phyloP scores from a whole-genome alignment of 2,113 vertebrate species.

The Symphodus melops region DNA sequence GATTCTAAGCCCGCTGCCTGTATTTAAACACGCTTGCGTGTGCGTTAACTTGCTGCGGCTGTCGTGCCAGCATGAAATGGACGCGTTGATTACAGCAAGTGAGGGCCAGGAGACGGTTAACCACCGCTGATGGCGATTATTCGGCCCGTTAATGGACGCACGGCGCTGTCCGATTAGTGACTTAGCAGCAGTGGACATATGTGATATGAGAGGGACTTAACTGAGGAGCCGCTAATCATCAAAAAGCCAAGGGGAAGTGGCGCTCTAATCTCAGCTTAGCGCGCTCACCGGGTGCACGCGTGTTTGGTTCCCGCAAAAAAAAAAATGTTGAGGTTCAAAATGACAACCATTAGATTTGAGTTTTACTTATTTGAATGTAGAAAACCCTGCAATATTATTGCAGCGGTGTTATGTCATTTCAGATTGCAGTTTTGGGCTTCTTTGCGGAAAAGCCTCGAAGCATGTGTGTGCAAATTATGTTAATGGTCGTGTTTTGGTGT shows the following conservation, averaged over 20 bases:
- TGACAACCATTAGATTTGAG: slow-evolving; percentile 33
- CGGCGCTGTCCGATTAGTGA: slow-evolving; percentile 77
- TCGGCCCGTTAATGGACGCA: slow-evolving; percentile 74
- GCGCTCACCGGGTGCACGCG: slow-evolving; percentile 49
- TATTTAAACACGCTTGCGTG: slow-evolving; percentile 56
- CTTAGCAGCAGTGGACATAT: slow-evolving; percentile 79
- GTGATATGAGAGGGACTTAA: slow-evolving; percentile 82
- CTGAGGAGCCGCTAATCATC: slow-evolving; percentile 79
- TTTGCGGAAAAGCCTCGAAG: not conserved
- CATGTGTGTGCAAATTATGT: slow-evolving; percentile 1
- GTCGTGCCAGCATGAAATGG: slow-evolving; percentile 67
- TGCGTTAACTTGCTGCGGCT: slow-evolving; percentile 36
- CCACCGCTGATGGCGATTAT: slow-evolving; percentile 70
- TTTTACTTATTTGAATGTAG: slow-evolving; percentile 3
- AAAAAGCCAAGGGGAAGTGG: slow-evolving; percentile 80
- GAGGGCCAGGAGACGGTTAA: slow-evolving; percentile 66
- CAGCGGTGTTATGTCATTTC: slow-evolving; percentile 16
- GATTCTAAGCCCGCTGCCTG: slow-evolving; percentile 47
- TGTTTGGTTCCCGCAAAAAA: slow-evolving; percentile 7
- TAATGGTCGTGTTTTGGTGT: not conserved
- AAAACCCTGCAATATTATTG: slow-evolving; percentile 4
- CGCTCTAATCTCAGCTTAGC: slow-evolving; percentile 81
- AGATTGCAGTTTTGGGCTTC: not conserved
- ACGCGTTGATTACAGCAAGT: slow-evolving; percentile 60
- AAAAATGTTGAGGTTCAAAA: slow-evolving; percentile 1